Conservation (phyloP, 1,140 invertebrate species). For the Wiebesia pumilae region DNA sequence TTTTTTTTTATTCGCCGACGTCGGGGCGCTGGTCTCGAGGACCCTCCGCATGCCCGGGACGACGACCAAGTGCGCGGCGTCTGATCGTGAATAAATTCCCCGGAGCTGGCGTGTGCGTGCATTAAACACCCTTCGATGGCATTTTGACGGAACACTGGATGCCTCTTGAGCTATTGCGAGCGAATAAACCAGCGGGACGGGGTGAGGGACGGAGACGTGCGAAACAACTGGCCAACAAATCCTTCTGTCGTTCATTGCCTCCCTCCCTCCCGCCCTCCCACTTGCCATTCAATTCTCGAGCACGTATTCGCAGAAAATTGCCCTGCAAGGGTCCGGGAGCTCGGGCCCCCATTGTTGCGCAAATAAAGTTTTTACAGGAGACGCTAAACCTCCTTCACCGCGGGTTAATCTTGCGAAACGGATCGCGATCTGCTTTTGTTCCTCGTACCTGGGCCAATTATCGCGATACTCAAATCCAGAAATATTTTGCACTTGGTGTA, state of each 20-base stretch:
- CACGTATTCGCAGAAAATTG: slow-evolving; percentile 21
- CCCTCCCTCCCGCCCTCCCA: background rate
- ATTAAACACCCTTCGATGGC: slow-evolving; percentile 54
- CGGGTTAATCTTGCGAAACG: background rate
- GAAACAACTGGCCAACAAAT: slow-evolving; percentile 31
- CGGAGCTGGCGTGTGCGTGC: slow-evolving; percentile 49
- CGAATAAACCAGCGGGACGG: background rate
- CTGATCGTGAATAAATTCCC: slow-evolving; percentile 47
- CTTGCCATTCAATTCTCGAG: slow-evolving; percentile 22
- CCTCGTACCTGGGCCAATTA: background rate
- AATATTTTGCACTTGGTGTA: background rate
- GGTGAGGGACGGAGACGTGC: background rate
- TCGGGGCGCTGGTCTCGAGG: background rate
- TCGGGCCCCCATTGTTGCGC: slow-evolving; percentile 28
- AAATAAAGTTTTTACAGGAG: slow-evolving; percentile 45
- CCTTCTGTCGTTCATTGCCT: background rate
- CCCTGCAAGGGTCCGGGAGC: background rate
- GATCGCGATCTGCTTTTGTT: background rate
- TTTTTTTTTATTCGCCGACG: slow-evolving; percentile 21
- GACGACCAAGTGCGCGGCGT: slow-evolving; percentile 19
- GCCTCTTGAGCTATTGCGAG: background rate
- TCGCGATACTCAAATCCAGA: background rate
- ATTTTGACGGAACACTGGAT: slow-evolving; percentile 37
- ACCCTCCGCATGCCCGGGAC: background rate
- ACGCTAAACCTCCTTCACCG: background rate